Base-by-base conservation (phyloP, 2,113 vertebrate genomes). In the Neolamprologus fasciatus region DNA sequence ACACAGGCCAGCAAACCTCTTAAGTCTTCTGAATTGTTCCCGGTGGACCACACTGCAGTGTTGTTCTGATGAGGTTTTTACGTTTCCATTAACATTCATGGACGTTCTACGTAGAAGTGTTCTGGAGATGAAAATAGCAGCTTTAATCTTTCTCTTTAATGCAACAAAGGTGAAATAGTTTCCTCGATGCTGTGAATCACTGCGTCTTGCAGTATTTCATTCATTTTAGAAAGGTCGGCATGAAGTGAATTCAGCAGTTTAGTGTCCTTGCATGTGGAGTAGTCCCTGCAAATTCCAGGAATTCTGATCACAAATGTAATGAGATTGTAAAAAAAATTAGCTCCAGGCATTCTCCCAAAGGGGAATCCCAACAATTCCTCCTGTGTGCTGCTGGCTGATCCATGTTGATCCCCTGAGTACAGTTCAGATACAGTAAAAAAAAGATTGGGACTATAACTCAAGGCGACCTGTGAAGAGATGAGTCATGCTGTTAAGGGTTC, bases 391-490 rank as follows among this genome's bases (percentile, higher is more conserved):
- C 53, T 89, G 35, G 40, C 53, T 88, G 86, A 93, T 93, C 92
- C 79, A 47, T 33, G 82, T 84, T 88, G 68, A 91, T 93, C 85
- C 79, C 28, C 37, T 8, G 76, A 91, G 87, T 78, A 51, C 26
- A 33, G 89, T 90, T 89, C 45, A 78, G 92, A 85, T 83, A 90
- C 58, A 85, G 85, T 87, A 19, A 83, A 88, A 57, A 45, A 71
- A 45, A 45, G 13, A 73, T 5, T 40, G 73, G 63, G 86, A 88
- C 85, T 85, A 51, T 92, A 91, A 91, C 53, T 93, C 90, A 90
- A n/a, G 82, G 45, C 3, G 12, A 50, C 79, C 85, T 51, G 82
- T 53, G 82, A 80, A 54, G 73, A 88, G 87, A 94, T 54, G 87
- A 90, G 89, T 85, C 82, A 31, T 57, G 88, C 73, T 76, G 79